Base-by-base conservation (phyloP, 2,113 vertebrate genomes). In the Pelecanoides urinatrix region DNA sequence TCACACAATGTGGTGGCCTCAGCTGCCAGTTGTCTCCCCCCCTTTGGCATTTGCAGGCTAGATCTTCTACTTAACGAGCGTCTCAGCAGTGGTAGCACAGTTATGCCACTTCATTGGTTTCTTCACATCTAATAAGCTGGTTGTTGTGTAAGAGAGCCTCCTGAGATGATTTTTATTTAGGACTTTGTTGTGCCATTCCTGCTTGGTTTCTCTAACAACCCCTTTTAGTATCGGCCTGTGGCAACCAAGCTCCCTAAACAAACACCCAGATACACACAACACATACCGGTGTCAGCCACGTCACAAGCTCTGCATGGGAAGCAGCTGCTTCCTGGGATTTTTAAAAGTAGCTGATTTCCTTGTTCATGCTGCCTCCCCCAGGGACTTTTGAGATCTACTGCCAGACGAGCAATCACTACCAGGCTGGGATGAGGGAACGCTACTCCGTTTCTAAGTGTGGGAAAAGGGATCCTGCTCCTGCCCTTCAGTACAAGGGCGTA, bases 371-470 rank as follows among this genome's bases (percentile, higher is more conserved):
- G 62, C 78, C 56, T 95, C 81, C 90, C 45, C 88, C 75, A 98
- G 98, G 98, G 76, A 93, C 21, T 66, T 98, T 98, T 95, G 98
- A 98, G 73, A 96, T 98, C 71, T 98, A 98, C 85, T 98, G 98
- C 80, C 97, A 98, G 84, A 98, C 94, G 1, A 97, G 96, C 81
- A 98, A 86, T 67, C 98, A 98, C 58, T 97, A 96, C 86, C 96
- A 98, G 91, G 92, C 97, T 82, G 98, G 98, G 38, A 98, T 98
- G 98, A 98, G 61, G 84, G 97, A 96, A 11, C 66, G 13, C 29
- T 98, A 98, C 78, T 94, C 65, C 0, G 98, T 98, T 32, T 97
- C 96, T 36, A 77, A 77, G 50, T 98, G 98, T 75, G 92, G 94
- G 10, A 58, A 32, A 49, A 74, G 3, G 15, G 70, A 58, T 27